Evolutionary conservation across 2,888 invertebrate species (phyloP), one percentile per base, ranked within the genome.

Genomic region (Cantharis rustica): DNA sequence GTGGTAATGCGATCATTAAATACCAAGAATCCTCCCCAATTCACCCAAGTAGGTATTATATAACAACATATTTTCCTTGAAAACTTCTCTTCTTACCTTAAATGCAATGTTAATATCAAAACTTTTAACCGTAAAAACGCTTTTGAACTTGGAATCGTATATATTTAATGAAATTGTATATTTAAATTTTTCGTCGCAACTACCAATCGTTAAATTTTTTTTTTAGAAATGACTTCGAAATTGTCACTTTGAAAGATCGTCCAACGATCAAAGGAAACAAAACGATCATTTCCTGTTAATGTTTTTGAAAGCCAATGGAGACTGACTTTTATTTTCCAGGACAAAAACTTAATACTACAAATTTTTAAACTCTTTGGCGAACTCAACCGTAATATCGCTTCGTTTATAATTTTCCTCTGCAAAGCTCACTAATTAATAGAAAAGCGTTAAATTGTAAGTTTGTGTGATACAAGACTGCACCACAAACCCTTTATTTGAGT

Each of bases 361-460:
- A 47, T 47, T 47, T 47, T 47, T 47, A 47, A 47, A n/a, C 7
- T 47, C n/a, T 9, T 47, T 10, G n/a, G 7, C 1, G 1, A 71
- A 62, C 10, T 62, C 13, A 13, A 13, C 13, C 31, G 31, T 31
- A 13, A 31, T 31, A 31, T 31, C 20, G 27, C 68, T 71, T 75
- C 63, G 68, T 71, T 68, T 68, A 69, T 72, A 75, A 75, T 75
- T 64, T 71, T 64, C 69, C 23, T 72, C 26, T 63, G 31, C 61
- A 63, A 72, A 75, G 61, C 68, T 69, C 15, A 16, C 68, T 75
- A 68, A 75, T 75, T 75, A 72, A 69, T 10, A 72, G 16, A 26
- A 72, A 72, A 66, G 69, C 64, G 69, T 75, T 5, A 69, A 72
- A 64, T 75, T 69, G 61, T 61, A 72, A 75, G 69, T 69, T 75